Base-by-base conservation (phyloP, 2,888 invertebrate genomes). In the Cylloceria caligata region DNA sequence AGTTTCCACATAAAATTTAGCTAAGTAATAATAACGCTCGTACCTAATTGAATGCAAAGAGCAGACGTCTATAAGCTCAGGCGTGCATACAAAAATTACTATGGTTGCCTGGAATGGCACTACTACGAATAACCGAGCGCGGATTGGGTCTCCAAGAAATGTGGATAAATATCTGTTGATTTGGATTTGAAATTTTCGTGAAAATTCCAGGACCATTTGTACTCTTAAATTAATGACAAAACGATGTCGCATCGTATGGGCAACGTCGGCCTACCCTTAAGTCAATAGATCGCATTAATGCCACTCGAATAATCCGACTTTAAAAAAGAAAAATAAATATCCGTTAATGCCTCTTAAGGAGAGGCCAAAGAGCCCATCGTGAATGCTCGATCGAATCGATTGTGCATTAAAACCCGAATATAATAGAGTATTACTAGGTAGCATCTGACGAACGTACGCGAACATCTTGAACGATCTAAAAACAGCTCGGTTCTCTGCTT, bases 251-350 rank as follows among this genome's bases (percentile, higher is more conserved):
- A 67, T 71, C 83, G 87, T 89, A 91, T 92, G 92, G 89, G 90
- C 90, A 90, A 88, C 92, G 88, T 93, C 92, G 91, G 90, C 93
- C 92, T 92, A 89, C 86, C 91, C 92, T 93, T 93, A 87, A 88
- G 84, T 78, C 83, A 80, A 82, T 79, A 49, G 52, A 72, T 75
- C 62, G 42, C 72, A 60, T 27, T 72, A 27, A 71, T 67, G 24
- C 62, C 49, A 39, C 34, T 68, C 36, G 77, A 75, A 71, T 47
- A 30, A 81, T 81, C 71, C 64, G n/a, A 77, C 19, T 27, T 3
- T 13, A 52, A 24, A 3, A 57, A 30, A 76, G 74, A 3, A 13
- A 42, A 52, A 34, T 67, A 19, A 36, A n/a, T 36, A 47, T 52
- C 65, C 73, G 65, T 76, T 85, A 57, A 74, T 78, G 83, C 77